Base-by-base conservation (phyloP, 2,797 vertebrate genomes). In the Nothura maculosa region DNA sequence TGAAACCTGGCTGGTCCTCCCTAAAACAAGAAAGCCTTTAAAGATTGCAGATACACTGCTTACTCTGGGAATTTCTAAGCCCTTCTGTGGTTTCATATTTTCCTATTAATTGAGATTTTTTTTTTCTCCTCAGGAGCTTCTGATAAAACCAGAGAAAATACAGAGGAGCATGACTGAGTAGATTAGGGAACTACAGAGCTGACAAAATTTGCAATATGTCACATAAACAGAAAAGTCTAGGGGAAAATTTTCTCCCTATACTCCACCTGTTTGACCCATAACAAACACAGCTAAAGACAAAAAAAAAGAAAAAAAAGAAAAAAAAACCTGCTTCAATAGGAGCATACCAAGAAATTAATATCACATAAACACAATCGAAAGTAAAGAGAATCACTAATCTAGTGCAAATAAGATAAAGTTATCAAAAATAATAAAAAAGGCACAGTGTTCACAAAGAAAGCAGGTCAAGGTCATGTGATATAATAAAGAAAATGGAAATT, bases 91-190 rank as follows among this genome's bases (percentile, higher is more conserved):
- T 76, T 94, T 93, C 69, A 58, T 20, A 75, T 78, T 87, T 85
- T 80, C 58, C 52, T 89, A 57, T 77, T 68, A 81, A 75, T 78
- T 78, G 62, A 13, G 58, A 86, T 94, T 50, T 43, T 55, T 7
- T 62, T 58, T 67, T 32, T 77, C 12, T 66, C 32, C 32, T 88
- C 2, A 0, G 25, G 75, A 95, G 63, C 55, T 5, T 3, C 28
- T 79, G 52, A 1, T 78, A 86, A 84, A 6, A 30, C n/a, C 55
- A 92, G 27, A 72, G 70, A 81, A 85, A 76, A 4, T 55, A 45
- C 30, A 80, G 17, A 3, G 36, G 9, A 87, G 76, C 63, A 36
- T 57, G 14, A 57, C 30, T n/a, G 9, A 55, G 28, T 19, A 54
- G 16, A 75, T 9, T 11, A 85, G 7, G 22, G 45, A 90, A 79